Conservation (phyloP, 2,797 vertebrate genomes). For the Anguilla obscura region DNA sequence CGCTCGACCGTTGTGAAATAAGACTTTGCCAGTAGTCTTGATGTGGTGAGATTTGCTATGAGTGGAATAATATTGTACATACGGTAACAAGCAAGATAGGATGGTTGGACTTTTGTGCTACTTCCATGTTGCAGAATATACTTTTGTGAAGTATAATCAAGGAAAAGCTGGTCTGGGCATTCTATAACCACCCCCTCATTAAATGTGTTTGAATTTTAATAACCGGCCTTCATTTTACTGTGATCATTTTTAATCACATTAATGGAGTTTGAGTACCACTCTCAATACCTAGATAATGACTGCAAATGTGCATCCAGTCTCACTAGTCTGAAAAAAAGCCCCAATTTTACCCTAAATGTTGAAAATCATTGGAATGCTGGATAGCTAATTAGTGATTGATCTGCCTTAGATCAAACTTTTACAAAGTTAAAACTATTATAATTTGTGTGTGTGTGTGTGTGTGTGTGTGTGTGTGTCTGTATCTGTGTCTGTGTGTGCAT, state of each 20-base stretch:
- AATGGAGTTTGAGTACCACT: constrained; percentile 67
- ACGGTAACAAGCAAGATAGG: background rate
- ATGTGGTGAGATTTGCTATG: background rate
- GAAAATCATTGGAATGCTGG: constrained; percentile 5
- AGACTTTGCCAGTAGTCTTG: background rate
- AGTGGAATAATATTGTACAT: background rate
- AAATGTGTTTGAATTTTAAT: constrained; percentile 33
- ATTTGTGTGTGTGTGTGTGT: background rate
- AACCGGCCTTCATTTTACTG: constrained; percentile 12
- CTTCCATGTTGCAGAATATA: constrained; percentile 12
- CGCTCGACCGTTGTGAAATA: background rate
- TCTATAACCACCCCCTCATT: constrained; percentile 30
- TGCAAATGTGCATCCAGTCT: constrained; percentile 63
- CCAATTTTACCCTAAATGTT: constrained; percentile 21
- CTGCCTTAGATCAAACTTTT: background rate
- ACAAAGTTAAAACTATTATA: constrained; percentile 18
- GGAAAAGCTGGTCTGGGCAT: constrained; percentile 22
- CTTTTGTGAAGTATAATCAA: constrained; percentile 24
- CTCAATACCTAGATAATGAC: constrained; percentile 60
- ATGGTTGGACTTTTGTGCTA: constrained; percentile 11
- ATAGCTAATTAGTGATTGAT: constrained; percentile 17
- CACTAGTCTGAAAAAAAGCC: constrained; percentile 14
- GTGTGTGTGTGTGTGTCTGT: background rate
- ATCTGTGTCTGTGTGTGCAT: background rate
- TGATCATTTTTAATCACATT: constrained; percentile 56